Evolutionary conservation across 2,113 vertebrate genomes (phyloP).

Genomic region (Octodon degus): DNA sequence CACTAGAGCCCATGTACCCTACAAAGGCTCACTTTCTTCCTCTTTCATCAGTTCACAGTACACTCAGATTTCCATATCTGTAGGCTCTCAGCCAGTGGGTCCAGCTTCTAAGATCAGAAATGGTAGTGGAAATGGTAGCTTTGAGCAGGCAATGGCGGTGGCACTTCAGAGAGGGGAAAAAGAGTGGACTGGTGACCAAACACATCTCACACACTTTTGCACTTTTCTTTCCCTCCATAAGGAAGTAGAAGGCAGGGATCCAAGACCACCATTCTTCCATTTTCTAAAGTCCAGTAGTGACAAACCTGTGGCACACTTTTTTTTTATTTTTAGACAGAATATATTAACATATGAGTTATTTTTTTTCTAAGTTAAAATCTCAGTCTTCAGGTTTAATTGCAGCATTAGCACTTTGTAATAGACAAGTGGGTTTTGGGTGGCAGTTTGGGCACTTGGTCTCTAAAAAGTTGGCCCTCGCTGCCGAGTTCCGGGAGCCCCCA

Average conservation of each 20-base stretch:
- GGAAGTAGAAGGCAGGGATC: background rate
- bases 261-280: background rate
- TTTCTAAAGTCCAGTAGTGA: background rate
- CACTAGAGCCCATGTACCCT: fast-evolving
- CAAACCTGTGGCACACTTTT: background rate
- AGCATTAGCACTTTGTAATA: background rate
- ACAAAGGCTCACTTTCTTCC: background rate
- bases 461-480: background rate
- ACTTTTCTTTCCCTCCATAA: background rate
- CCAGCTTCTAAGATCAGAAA: background rate
- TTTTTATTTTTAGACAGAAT: background rate
- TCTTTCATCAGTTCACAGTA: background rate
- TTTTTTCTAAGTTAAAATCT: background rate
- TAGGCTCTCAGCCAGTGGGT: background rate
- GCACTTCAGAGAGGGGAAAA: background rate
- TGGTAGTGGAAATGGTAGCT: background rate
- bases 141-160: fast-evolving
- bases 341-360: background rate
- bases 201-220: fast-evolving
- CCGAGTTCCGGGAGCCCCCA: no score
- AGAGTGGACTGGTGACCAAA: background rate
- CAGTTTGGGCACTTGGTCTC: background rate
- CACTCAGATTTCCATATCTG: background rate
- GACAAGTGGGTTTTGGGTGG: background rate
- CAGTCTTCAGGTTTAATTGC: background rate